These are phyloP conservation scores for Pheosia tremula DNA, from an alignment of 2,888 invertebrate genomes.

Conservation along the genomic window DNA sequence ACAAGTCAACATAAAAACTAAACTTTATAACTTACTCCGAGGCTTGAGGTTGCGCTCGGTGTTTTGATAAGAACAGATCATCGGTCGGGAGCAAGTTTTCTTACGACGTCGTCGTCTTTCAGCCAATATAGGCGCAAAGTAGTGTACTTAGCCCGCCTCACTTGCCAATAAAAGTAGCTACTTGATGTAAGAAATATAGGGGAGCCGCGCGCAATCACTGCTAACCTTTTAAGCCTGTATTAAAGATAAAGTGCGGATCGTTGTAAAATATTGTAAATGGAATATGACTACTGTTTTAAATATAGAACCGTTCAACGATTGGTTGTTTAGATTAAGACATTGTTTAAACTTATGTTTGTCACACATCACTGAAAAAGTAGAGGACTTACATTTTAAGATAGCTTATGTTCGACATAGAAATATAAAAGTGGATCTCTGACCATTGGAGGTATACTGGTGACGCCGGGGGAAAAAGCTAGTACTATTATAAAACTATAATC, in stretches of 20 bases:
- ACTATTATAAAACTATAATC: too few species aligned
- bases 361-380: too few species aligned
- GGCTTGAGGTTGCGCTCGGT: conserved; percentile 31
- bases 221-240: conserved; percentile 39
- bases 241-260: conserved; percentile 26
- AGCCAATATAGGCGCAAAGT: conserved; percentile 50
- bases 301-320: background rate
- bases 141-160: conserved; percentile 52
- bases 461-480: too few species aligned
- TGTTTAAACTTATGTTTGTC: too few species aligned
- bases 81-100: conserved; percentile 46
- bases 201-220: conserved; percentile 37
- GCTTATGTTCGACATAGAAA: too few species aligned
- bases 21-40: conserved; percentile 32
- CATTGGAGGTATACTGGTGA: too few species aligned
- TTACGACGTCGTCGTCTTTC: conserved; percentile 37
- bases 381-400: too few species aligned
- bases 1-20: conserved; percentile 30
- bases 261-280: conserved; percentile 1
- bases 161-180: conserved; percentile 49
- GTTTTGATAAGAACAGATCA: conserved; percentile 52
- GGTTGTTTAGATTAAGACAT: too few species aligned
- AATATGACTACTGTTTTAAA: background rate
- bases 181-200: conserved; percentile 40
- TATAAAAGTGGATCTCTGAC: too few species aligned